Conservation (phyloP, 2,888 invertebrate species). For the Timema podura region DNA sequence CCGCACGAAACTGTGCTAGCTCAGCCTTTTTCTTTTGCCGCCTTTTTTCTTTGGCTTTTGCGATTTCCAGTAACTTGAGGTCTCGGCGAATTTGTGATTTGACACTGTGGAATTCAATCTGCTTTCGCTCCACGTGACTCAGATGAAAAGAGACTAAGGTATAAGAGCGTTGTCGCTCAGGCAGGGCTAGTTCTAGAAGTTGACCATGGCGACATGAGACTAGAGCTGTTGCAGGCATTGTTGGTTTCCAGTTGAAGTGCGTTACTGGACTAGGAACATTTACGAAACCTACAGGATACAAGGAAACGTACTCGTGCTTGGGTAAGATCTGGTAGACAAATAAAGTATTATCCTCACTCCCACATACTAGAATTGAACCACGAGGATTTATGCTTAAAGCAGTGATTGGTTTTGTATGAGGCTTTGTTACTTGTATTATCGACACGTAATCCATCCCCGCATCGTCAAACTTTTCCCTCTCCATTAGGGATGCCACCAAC, state of each 20-base stretch:
- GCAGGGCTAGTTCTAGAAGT: constrained; percentile 52
- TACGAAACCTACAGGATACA: no score
- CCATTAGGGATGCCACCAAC: constrained; percentile 34
- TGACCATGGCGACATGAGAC: constrained; percentile 55
- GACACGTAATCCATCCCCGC: neutral
- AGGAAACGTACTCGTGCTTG: no score
- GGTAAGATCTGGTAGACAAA: no score
- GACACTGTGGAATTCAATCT: constrained; percentile 53
- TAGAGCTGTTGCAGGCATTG: constrained; percentile 44
- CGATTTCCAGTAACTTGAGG: constrained; percentile 54
- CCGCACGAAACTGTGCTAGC: constrained; percentile 52
- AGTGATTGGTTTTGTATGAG: neutral
- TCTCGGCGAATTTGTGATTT: constrained; percentile 59
- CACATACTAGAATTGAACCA: no score
- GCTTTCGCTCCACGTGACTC: constrained; percentile 39
- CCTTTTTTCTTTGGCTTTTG: constrained; percentile 50
- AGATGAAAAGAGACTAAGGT: constrained; percentile 49
- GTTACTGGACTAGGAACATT: no score
- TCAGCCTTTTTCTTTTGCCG: constrained; percentile 52
- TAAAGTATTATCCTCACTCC: no score
- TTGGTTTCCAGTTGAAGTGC: no score
- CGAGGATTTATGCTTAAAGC: no score
- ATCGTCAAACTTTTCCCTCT: neutral
- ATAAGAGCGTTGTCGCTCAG: constrained; percentile 44
- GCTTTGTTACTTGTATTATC: constrained; percentile 26